A percentile compares a stretch with the other conserved stretches of the same genome.
Conservation (phyloP, 2,113 vertebrate genomes). For the Oreochromis niloticus region DNA sequence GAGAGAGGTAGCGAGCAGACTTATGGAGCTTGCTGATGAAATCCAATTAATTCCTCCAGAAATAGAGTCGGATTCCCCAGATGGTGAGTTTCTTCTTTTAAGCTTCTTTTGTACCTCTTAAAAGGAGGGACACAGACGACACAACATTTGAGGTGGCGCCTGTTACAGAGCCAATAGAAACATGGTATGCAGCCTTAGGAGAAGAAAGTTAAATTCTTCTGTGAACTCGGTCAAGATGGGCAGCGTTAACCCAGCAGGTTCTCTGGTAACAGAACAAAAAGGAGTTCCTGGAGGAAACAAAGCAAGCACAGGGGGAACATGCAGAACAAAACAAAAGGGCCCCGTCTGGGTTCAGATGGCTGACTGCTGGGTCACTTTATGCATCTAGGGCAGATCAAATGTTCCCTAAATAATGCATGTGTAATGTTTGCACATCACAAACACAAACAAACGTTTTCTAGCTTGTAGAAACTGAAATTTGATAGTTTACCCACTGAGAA, state of each 20-base stretch:
- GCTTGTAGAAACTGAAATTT: background rate
- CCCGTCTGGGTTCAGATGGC: background rate
- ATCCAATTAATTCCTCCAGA: constrained; percentile 13
- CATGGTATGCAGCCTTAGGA: background rate
- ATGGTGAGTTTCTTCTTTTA: background rate
- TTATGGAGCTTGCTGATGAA: constrained; percentile 43
- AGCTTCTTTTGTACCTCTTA: background rate
- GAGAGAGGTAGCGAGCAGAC: background rate
- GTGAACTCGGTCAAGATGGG: fast-evolving
- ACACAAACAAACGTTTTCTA: no score
- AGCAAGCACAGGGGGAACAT: background rate
- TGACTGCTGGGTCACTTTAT: background rate
- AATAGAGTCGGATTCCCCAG: background rate
- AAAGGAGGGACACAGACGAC: background rate
- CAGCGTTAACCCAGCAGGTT: background rate
- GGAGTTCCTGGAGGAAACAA: background rate
- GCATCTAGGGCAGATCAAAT: background rate
- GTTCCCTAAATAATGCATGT: background rate
- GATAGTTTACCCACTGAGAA: background rate
- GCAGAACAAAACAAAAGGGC: background rate
- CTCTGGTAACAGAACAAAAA: background rate
- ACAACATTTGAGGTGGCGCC: no score
- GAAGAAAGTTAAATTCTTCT: background rate
- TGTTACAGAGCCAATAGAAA: background rate
- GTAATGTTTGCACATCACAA: background rate